Conservation (phyloP, 2,113 vertebrate species). For the Columba janthina region DNA sequence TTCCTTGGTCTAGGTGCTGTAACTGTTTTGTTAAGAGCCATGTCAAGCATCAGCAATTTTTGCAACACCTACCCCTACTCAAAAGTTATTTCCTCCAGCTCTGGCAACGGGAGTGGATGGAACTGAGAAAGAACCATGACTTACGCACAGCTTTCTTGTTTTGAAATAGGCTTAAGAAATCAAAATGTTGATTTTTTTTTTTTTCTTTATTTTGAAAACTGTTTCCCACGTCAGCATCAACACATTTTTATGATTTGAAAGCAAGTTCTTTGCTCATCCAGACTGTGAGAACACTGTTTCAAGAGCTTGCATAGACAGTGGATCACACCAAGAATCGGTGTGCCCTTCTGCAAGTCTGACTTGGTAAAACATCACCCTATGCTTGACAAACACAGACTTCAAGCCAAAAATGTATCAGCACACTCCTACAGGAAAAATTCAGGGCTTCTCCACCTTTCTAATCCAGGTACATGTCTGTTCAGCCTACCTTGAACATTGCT, state of each 20-base stretch:
- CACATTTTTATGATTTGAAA: not conserved
- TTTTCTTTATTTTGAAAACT: not conserved
- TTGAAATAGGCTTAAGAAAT: not conserved
- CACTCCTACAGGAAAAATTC: not conserved
- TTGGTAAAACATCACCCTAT: not conserved
- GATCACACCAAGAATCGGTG: not conserved
- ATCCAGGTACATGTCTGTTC: not conserved
- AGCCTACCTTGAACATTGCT: not conserved
- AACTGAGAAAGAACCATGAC: not conserved
- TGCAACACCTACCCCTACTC: not conserved
- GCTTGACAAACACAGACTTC: not conserved
- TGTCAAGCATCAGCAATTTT: not conserved
- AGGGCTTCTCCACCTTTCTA: not conserved
- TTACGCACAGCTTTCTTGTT: not conserved
- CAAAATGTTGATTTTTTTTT: not conserved
- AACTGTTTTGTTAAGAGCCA: not conserved
- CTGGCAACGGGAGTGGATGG: not conserved
- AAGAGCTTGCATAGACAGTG: not conserved
- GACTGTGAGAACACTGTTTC: not conserved
- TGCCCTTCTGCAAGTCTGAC: not conserved
- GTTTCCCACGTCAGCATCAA: not conserved
- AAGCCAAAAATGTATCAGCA: not conserved
- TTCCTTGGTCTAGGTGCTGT: not conserved
- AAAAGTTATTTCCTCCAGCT: not conserved
- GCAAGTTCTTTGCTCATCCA: not conserved